A percentile compares a stretch with the other conserved stretches of the same genome.
phyloP scores from a whole-genome alignment of 2,888 invertebrate species.

The Xiphydria camelus region DNA sequence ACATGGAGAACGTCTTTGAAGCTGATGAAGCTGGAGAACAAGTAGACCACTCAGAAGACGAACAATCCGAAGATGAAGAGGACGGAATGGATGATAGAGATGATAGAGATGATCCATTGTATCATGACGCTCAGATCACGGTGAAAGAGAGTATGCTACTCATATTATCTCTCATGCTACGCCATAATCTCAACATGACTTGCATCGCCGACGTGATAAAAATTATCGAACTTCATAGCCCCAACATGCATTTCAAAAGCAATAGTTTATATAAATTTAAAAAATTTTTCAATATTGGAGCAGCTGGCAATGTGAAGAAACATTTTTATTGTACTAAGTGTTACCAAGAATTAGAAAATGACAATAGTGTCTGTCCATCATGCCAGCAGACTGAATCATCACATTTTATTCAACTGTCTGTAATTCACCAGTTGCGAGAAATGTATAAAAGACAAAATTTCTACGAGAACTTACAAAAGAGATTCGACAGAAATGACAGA shows the following conservation, averaged over 20 bases:
- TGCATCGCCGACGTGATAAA: slow-evolving; percentile 10
- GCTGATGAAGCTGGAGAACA: no score
- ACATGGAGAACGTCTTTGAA: no score
- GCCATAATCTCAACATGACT: background rate
- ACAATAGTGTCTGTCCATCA: slow-evolving; percentile 1
- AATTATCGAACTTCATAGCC: slow-evolving; percentile 8
- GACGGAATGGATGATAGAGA: background rate
- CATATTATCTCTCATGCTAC: slow-evolving; percentile 5
- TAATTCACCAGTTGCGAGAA: slow-evolving; percentile 10
- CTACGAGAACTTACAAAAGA: slow-evolving; percentile 1
- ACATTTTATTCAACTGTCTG: slow-evolving; percentile 11
- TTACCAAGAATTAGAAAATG: background rate
- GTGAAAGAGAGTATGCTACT: no score
- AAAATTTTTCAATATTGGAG: slow-evolving; percentile 7
- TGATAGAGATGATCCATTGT: background rate
- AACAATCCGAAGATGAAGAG: no score
- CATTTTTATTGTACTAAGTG: slow-evolving; percentile 7
- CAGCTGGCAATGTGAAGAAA: background rate
- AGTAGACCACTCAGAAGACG: no score
- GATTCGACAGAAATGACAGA: background rate
- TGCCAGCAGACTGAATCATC: slow-evolving; percentile 1
- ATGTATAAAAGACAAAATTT: slow-evolving; percentile 7
- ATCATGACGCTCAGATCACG: background rate
- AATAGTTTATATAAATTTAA: slow-evolving; percentile 14
- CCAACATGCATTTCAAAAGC: background rate